Conservation (phyloP, 2,113 vertebrate species). For the Thunnus maccoyii region DNA sequence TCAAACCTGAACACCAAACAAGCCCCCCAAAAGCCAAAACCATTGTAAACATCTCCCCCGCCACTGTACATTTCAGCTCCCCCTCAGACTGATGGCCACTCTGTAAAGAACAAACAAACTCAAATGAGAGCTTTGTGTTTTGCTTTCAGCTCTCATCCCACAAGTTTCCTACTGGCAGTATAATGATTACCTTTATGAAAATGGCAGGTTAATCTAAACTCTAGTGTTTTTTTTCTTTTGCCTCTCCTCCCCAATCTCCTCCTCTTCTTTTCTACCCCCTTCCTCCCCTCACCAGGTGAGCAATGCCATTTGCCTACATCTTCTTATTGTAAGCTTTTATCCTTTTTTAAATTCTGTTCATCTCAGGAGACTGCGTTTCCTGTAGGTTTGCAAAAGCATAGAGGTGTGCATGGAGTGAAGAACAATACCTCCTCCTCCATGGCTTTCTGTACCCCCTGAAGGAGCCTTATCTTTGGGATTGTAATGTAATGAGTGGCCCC, state of each 20-base stretch:
- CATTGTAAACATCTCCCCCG: conserved; percentile 54
- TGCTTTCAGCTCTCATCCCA: conserved; percentile 74
- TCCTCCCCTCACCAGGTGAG: conserved; percentile 81
- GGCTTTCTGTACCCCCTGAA: conserved; percentile 73
- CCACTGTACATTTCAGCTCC: conserved; percentile 52
- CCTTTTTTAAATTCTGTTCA: conserved; percentile 71
- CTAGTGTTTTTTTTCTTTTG: conserved; percentile 41
- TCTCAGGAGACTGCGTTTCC: conserved; percentile 67
- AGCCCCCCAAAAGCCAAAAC: conserved; percentile 51
- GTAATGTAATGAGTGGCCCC: conserved; percentile 83
- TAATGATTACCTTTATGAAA: conserved; percentile 85
- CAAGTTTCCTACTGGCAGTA: conserved; percentile 81
- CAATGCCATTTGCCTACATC: conserved; percentile 64
- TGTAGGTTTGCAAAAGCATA: conserved; percentile 76
- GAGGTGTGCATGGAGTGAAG: conserved; percentile 72
- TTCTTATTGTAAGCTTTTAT: conserved; percentile 73
- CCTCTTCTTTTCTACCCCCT: conserved; percentile 59
- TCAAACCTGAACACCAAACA: conserved; percentile 68
- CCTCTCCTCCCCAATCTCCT: conserved; percentile 28
- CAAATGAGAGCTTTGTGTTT: conserved; percentile 72
- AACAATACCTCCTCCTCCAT: conserved; percentile 77
- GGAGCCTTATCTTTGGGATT: conserved; percentile 82
- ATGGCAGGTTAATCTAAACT: conserved; percentile 81
- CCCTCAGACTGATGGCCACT: conserved; percentile 69
- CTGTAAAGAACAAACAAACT: conserved; percentile 74